Evolutionary conservation across 2,888 invertebrate genomes (phyloP).

Genomic region (Cataglyphis altisquamis): DNA sequence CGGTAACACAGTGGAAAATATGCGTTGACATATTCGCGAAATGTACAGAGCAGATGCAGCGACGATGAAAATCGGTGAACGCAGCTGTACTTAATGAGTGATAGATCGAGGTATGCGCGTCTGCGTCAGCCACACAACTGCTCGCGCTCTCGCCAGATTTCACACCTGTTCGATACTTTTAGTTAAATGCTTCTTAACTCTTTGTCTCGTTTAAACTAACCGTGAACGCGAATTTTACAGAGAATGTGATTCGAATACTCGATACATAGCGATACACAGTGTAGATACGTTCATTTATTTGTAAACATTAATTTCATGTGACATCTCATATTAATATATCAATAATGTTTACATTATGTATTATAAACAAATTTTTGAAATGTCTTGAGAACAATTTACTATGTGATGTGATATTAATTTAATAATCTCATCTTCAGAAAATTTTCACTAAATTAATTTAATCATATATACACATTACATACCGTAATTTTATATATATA

Average conservation of each 20-base stretch:
- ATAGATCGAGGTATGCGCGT: conserved; percentile 67
- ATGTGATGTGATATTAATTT: neutral
- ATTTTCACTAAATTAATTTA: neutral
- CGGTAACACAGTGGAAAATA: conserved; percentile 45
- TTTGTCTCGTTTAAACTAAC: conserved; percentile 34
- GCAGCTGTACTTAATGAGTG: conserved; percentile 75
- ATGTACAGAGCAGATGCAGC: conserved; percentile 73
- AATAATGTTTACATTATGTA: neutral
- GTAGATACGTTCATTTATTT: neutral
- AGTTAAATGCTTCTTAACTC: conserved; percentile 39
- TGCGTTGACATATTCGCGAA: conserved; percentile 59
- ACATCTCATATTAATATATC: neutral
- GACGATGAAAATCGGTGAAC: conserved; percentile 73
- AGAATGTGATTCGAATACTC: neutral
- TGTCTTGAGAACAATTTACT: neutral
- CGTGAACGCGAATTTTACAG: neutral
- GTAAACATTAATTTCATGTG: neutral
- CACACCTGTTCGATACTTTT: conserved; percentile 52
- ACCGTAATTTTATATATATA: neutral
- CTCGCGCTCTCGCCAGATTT: conserved; percentile 64
- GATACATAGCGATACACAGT: neutral
- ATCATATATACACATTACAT: neutral
- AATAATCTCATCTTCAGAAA: neutral
- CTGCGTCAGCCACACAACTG: conserved; percentile 59
- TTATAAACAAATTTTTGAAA: neutral